Evolutionary conservation across 2,113 vertebrate species (phyloP).

Genomic region (Paracyprichromis sp.): DNA sequence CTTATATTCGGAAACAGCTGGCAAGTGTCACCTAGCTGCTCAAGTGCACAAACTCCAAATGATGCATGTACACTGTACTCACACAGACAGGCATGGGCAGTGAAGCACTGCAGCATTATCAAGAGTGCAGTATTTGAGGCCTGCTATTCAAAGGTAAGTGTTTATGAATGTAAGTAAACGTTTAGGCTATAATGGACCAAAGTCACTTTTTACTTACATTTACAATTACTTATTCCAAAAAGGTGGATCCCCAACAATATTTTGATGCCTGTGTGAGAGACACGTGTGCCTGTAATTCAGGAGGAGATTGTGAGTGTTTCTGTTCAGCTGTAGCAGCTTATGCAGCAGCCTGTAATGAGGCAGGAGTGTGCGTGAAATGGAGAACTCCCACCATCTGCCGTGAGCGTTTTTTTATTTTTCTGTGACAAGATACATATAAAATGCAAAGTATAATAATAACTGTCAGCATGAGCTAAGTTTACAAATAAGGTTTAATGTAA

Average conservation of each 20-base stretch:
- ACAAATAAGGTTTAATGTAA: background rate
- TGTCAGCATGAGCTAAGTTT: background rate
- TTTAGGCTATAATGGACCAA: background rate
- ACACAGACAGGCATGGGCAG: conserved; percentile 76
- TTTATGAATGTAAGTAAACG: background rate
- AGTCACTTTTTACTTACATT: background rate
- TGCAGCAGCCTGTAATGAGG: conserved; percentile 78
- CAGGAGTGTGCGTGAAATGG: conserved; percentile 81
- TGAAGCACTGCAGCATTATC: conserved; percentile 78
- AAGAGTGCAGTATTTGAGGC: conserved; percentile 63
- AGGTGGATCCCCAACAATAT: conserved; percentile 82
- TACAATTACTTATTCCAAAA: background rate
- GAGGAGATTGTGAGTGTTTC: conserved; percentile 91
- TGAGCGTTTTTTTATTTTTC: conserved; percentile 64
- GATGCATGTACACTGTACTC: conserved; percentile 74
- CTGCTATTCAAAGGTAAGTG: conserved; percentile 75
- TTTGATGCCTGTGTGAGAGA: conserved; percentile 84
- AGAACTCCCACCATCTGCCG: conserved; percentile 85
- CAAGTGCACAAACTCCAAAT: conserved; percentile 43
- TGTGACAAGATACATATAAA: background rate
- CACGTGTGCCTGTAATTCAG: conserved; percentile 84
- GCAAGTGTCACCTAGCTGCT: conserved; percentile 75
- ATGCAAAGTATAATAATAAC: background rate
- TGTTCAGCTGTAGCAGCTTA: conserved; percentile 90
- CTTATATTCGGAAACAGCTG: conserved; percentile 84